Percentiles rank a stretch among this genome's conserved stretches.
Evolutionary conservation across 2,888 invertebrate genomes (phyloP).

Genomic region (Agrilus mali): DNA sequence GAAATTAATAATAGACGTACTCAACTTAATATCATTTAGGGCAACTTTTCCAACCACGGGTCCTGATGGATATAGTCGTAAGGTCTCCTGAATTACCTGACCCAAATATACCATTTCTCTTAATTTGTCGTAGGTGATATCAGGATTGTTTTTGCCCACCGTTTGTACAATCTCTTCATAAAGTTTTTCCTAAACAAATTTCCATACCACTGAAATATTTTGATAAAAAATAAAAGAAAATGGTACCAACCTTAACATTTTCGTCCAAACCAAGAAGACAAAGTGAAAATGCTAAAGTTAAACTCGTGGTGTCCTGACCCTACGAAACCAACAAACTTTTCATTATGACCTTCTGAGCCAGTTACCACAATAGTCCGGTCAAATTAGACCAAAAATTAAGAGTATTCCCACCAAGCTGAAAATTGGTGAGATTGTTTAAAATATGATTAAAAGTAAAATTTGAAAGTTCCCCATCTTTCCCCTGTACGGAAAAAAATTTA

Average conservation of each 20-base stretch:
- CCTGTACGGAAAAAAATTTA: no score
- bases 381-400: no score
- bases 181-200: constrained; percentile 8
- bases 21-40: constrained; percentile 13
- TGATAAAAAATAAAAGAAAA: not conserved
- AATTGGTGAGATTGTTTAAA: no score
- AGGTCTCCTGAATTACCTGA: constrained; percentile 21
- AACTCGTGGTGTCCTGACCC: constrained; percentile 22
- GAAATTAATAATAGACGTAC: constrained; percentile 5
- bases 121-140: constrained; percentile 17
- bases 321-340: constrained; percentile 6
- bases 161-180: constrained; percentile 10
- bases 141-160: constrained; percentile 11
- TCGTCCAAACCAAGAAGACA: constrained; percentile 17
- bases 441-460: no score
- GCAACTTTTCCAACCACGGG: constrained; percentile 14
- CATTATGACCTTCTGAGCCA: not conserved
- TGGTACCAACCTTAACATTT: constrained; percentile 14
- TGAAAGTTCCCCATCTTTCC: no score
- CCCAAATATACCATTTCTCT: constrained; percentile 20
- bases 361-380: no score
- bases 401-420: no score
- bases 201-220: not conserved
- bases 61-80: constrained; percentile 19
- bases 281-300: constrained; percentile 18